Evolutionary conservation across 2,888 invertebrate genomes (phyloP), one percentile per base, ranked within the genome.

Genomic region (Mythimna impura): DNA sequence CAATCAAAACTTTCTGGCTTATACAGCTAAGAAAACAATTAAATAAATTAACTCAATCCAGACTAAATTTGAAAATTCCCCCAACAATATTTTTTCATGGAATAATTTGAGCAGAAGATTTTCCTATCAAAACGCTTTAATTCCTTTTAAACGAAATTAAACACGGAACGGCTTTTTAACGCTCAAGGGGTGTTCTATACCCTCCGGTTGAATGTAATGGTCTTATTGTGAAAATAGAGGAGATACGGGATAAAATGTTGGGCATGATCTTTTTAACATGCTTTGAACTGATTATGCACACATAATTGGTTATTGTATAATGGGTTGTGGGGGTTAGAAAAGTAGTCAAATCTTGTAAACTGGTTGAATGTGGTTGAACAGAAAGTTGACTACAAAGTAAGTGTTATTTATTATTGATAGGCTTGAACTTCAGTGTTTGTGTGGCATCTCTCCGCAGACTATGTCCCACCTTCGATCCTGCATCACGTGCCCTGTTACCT

Each of bases 111-210:
- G 80, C 82, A 86, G 70, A 79, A 85, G 82, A 83, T 84, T 84
- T 81, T 66, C 80, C 77, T 84, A 86, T 75, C 82, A 86, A 84
- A 87, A 87, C 84, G 86, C 83, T 90, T 88, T 89, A 89, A 91
- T 89, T 89, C 82, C 84, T 85, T 91, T 89, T 88, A 85, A 89
- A 89, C 86, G 85, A 89, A 91, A 91, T 92, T 90, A 91, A 91
- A 90, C 87, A 87, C 84, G 87, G 73, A 89, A 89, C 82, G 74
- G 86, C 85, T 83, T 88, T 89, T 87, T 86, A 87, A 84, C 83
- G 88, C 85, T 86, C 84, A 81, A 85, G 84, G 87, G 86, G 71
- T 81, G 58, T 66, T 85, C 72, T 65, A 87, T 85, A 81, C 83
- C 78, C 80, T 70, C 71, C 72, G 85, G 78, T 85, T 80, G 70